Evolutionary conservation across 2,888 invertebrate genomes (phyloP).

Genomic region (Clostera curtula): DNA sequence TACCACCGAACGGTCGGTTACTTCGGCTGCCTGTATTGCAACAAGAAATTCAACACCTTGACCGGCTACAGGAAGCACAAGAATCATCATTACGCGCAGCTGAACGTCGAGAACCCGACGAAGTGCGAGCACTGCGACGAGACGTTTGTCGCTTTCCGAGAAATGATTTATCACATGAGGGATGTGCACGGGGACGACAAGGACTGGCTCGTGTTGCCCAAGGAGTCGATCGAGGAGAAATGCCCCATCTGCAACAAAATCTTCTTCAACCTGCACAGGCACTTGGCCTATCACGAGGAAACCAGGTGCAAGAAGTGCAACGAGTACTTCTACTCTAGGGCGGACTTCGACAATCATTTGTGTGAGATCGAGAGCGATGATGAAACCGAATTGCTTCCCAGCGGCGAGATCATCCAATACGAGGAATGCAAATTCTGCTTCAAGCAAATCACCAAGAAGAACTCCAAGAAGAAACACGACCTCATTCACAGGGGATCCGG

Average conservation of each 20-base stretch:
- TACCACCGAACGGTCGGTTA: conserved; percentile 60
- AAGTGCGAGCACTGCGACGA: conserved; percentile 72
- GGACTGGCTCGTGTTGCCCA: conserved; percentile 63
- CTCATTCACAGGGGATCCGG: conserved; percentile 57
- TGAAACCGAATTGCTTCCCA: conserved; percentile 31
- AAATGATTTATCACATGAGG: conserved; percentile 67
- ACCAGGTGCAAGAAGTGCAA: conserved; percentile 65
- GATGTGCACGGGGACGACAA: conserved; percentile 62
- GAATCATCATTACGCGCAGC: conserved; percentile 56
- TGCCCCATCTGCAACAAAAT: conserved; percentile 60
- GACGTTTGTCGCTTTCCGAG: conserved; percentile 69
- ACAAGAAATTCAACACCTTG: conserved; percentile 65
- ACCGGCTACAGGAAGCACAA: conserved; percentile 68
- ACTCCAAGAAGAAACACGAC: conserved; percentile 49
- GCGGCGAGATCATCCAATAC: conserved; percentile 33
- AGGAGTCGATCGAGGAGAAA: conserved; percentile 54
- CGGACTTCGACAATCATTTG: conserved; percentile 57
- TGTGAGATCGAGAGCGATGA: conserved; percentile 65
- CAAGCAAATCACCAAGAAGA: conserved; percentile 54
- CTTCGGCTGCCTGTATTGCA: conserved; percentile 68
- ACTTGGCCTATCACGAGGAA: conserved; percentile 62
- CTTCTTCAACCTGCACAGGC: conserved; percentile 60
- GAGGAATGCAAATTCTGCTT: conserved; percentile 68
- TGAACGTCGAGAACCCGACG: conserved; percentile 58
- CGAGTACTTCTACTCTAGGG: conserved; percentile 60